A percentile compares a stretch with the other conserved stretches of the same genome.
These are phyloP conservation scores for Platanista minor DNA, from an alignment of 2,113 vertebrate species.

Conservation along the genomic window DNA sequence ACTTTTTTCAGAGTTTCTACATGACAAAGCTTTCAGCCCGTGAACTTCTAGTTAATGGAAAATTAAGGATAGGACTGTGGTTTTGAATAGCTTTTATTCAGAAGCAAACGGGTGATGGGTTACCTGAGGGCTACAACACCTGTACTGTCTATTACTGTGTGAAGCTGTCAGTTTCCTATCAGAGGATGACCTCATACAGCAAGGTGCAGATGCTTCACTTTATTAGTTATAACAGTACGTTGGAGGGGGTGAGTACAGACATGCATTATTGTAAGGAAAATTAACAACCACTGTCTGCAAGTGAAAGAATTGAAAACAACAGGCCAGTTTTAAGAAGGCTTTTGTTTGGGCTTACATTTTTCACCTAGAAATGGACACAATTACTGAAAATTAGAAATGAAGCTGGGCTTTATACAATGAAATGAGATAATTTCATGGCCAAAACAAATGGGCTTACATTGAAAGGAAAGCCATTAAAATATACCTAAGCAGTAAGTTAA, in stretches of 20 bases:
- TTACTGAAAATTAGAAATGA: conserved; percentile 73
- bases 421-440: conserved; percentile 70
- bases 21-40: not conserved
- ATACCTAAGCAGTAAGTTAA: conserved; percentile 76
- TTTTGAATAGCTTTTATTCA: not conserved
- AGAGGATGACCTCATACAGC: not conserved
- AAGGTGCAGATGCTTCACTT: not conserved
- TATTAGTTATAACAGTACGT: not conserved
- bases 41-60: not conserved
- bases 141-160: not conserved
- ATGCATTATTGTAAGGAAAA: conserved; percentile 30
- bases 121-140: accelerated
- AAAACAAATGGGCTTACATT: conserved; percentile 68
- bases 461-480: conserved; percentile 74
- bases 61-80: not conserved
- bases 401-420: conserved; percentile 63
- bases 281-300: conserved; percentile 29
- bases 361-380: conserved; percentile 72
- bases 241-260: not conserved
- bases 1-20: not conserved
- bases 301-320: conserved; percentile 47
- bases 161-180: not conserved
- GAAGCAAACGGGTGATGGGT: not conserved
- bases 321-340: conserved; percentile 49
- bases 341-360: conserved; percentile 60